Base-by-base conservation (phyloP, 2,888 invertebrate species). In the Sphaerolaimus hirsutus region DNA sequence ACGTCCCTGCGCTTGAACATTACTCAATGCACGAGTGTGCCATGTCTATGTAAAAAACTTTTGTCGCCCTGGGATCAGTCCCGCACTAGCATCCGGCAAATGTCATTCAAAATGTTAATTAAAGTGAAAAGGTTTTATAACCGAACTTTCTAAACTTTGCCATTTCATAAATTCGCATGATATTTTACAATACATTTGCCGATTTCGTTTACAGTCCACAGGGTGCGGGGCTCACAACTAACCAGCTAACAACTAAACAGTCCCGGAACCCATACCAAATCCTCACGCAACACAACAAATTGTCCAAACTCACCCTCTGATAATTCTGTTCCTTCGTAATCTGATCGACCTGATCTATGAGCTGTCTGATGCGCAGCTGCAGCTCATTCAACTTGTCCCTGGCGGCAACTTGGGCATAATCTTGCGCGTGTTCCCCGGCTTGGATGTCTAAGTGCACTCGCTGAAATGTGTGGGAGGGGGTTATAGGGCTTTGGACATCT, bases 301-400 rank as follows among this genome's bases (percentile, higher is more conserved):
- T 26, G 17, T 5, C 10, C 41, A 48, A 46, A 58, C 67, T 68
- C 71, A 83, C 82, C 68, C 91, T 76, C 66, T 97, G 97, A 67
- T 97, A 97, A 66, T 86, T 91, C 65, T 97, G 93, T 65, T 97
- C 93, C 67, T 93, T 97, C n/a, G 86, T 84, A 51, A 97, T 93
- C 68, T 97, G 93, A 52, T 91, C 91, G 1, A 91, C 89, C 72
- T 99, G 93, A 67, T 91, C 89, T 17, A 93, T 68, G 22, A 97
- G 71, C 65, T 97, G 93, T 43, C 91, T 74, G 50, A 97, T 80
- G 58, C 97, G 74, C 45, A 97, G 70, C 65, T 97, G 89, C 17
- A 99, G 69, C 65, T 97, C 91, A 1, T 84, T 78, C 45, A 97
- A 71, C 65, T 93, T 97, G 64, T 97, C 97, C 64, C 86, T 91